Conservation (phyloP, 2,113 vertebrate species). For the Propithecus coquereli region DNA sequence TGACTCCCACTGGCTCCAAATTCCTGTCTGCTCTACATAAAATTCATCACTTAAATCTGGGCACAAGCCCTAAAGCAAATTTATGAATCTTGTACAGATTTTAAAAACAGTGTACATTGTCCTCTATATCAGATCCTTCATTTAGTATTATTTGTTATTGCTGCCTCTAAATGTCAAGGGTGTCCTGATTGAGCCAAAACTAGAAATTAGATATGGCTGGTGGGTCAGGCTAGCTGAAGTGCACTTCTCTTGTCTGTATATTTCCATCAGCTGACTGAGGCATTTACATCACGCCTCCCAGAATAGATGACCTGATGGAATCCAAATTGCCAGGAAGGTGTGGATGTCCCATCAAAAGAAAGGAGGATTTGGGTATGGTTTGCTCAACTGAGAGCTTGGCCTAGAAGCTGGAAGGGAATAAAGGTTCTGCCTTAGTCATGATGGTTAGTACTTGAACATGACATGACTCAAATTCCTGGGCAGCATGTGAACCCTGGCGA, state of each 20-base stretch:
- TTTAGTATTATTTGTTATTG: slow-evolving; percentile 3
- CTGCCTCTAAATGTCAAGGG: slow-evolving; percentile 24
- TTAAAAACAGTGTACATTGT: not conserved
- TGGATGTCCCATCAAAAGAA: not conserved
- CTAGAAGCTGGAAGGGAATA: not conserved
- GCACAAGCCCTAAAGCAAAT: slow-evolving; percentile 28
- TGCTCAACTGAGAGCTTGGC: not conserved
- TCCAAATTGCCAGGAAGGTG: not conserved
- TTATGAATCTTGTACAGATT: slow-evolving; percentile 40
- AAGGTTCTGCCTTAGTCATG: not conserved
- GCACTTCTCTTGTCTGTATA: not conserved
- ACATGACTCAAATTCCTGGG: not conserved
- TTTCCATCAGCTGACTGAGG: not conserved
- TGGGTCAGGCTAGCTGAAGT: not conserved
- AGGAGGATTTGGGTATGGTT: not conserved
- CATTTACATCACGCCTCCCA: not conserved
- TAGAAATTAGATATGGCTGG: not conserved
- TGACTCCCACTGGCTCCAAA: not conserved
- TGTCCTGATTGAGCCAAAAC: not conserved
- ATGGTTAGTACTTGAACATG: not conserved
- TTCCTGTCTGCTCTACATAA: not conserved
- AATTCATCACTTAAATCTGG: not conserved
- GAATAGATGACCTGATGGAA: not conserved
- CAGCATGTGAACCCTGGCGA: not conserved
- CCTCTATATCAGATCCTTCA: not conserved